Evolutionary conservation across 2,797 vertebrate species (phyloP).

Genomic region (Neopelma chrysocephalum): DNA sequence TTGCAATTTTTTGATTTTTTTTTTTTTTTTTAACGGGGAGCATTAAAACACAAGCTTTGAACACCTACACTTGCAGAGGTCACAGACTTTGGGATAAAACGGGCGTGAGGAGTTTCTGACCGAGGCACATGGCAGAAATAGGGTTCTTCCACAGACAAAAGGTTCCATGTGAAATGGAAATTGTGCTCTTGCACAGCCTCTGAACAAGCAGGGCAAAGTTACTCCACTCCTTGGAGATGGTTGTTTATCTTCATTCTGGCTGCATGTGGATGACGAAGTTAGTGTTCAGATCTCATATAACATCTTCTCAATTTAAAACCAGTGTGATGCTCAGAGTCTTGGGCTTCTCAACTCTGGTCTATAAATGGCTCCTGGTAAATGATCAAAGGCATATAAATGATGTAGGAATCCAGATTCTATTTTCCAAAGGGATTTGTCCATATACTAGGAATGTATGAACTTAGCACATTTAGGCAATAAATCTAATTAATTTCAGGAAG

Average conservation of each 20-base stretch:
- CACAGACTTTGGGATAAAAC: neutral
- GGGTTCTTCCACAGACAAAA: neutral
- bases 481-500: constrained; percentile 10
- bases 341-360: neutral
- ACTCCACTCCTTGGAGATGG: neutral
- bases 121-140: neutral
- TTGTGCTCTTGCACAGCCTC: neutral
- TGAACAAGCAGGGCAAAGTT: neutral
- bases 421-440: constrained; percentile 11
- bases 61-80: neutral
- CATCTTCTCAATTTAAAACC: neutral
- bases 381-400: neutral
- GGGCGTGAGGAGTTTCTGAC: neutral
- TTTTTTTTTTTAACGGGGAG: neutral
- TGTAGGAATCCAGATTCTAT: neutral
- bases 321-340: neutral
- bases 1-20: neutral
- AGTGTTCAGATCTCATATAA: neutral
- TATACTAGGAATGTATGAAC: neutral
- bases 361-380: neutral
- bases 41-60: neutral
- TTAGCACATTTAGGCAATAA: neutral
- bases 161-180: neutral
- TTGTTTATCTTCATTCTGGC: neutral
- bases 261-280: neutral